Percentiles rank a stretch among this genome's conserved stretches.
Evolutionary conservation across 2,113 vertebrate genomes (phyloP).

Genomic region (Apodemus sylvaticus): DNA sequence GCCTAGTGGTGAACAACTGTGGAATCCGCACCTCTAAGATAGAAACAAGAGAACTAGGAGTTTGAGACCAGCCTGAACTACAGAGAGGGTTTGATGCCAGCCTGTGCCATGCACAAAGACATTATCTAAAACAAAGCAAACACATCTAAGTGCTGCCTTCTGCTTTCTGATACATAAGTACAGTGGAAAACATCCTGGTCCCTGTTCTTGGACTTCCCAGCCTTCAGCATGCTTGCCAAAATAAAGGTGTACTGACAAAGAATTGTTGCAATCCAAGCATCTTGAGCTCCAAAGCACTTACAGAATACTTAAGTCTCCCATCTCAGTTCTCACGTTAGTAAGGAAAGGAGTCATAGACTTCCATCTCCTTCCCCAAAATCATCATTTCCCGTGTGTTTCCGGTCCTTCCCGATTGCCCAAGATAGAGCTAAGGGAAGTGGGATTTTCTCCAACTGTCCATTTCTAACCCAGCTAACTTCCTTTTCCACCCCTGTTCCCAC

Average conservation of each 20-base stretch:
- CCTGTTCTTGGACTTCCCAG: neutral
- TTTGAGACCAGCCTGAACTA: neutral
- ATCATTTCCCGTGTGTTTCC: neutral
- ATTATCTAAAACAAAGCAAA: neutral
- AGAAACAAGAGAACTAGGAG: neutral
- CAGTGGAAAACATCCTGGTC: no score
- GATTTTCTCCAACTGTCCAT: neutral
- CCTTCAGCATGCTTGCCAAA: neutral
- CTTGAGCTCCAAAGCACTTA: neutral
- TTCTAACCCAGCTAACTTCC: neutral
- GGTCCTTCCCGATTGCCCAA: neutral
- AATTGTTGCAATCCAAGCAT: fast-evolving
- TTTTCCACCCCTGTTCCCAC: neutral
- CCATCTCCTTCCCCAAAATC: neutral
- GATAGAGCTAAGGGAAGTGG: neutral
- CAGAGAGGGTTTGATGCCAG: neutral
- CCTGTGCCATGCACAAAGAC: neutral
- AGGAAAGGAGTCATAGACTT: neutral
- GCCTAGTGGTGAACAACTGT: neutral
- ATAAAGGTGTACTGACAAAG: neutral
- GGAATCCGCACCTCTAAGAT: no score
- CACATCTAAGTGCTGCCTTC: neutral
- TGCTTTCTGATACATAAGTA: neutral
- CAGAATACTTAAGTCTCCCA: fast-evolving
- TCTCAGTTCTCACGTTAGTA: neutral